These are phyloP conservation scores for Rhizoglyphus robini DNA, from an alignment of 1,140 invertebrate species.

Conservation along the genomic window DNA sequence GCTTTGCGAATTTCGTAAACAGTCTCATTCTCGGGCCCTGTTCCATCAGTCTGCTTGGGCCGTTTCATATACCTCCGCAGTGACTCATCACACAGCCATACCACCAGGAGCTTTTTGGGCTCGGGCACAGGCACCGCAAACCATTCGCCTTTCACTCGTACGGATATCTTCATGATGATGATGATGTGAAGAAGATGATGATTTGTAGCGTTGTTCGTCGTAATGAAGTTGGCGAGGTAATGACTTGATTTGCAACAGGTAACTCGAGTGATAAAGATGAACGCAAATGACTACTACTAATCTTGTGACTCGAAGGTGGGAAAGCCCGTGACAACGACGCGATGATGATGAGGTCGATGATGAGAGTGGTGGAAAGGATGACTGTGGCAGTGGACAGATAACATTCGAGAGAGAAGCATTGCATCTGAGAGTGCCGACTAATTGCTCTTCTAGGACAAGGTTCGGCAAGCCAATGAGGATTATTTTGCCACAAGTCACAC, in stretches of 20 bases:
- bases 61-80: conserved; percentile 40
- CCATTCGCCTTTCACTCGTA: conserved; percentile 46
- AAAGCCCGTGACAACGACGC: no score
- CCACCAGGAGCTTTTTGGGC: conserved; percentile 36
- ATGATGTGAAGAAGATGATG: no score
- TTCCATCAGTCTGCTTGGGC: conserved; percentile 24
- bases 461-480: no score
- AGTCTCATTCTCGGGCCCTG: conserved; percentile 29
- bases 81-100: conserved; percentile 45
- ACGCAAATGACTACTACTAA: no score
- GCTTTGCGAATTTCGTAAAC: conserved; percentile 47
- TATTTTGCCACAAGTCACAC: no score
- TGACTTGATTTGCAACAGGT: background rate
- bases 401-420: no score
- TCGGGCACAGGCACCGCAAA: conserved; percentile 47
- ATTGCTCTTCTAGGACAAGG: no score
- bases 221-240: background rate
- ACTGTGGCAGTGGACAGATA: no score
- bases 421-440: no score
- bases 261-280: background rate
- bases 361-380: no score
- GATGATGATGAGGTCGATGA: no score
- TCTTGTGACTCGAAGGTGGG: no score
- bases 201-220: background rate
- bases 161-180: conserved; percentile 45